Conservation (phyloP, 1,140 invertebrate species). For the Phymorhynchus buccinoides region DNA sequence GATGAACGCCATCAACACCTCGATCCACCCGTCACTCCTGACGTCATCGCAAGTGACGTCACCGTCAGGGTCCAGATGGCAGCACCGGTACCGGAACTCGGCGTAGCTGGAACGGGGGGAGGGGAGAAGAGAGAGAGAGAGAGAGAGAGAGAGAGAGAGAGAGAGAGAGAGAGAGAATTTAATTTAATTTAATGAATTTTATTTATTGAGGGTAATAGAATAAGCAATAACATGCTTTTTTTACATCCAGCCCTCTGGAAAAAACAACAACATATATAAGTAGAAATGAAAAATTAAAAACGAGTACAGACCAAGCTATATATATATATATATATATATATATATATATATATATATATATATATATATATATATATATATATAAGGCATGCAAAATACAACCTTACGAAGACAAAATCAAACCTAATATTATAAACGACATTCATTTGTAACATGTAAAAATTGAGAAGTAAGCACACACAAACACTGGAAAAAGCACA, state of each 20-base stretch:
- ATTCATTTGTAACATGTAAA: too few relatives aligned
- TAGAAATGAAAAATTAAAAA: neutral
- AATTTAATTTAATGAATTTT: too few relatives aligned
- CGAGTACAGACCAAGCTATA: too few relatives aligned
- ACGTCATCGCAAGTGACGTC: constrained; percentile 47
- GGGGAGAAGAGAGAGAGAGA: neutral
- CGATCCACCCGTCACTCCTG: constrained; percentile 51
- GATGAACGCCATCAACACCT: constrained; percentile 49
- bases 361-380: neutral
- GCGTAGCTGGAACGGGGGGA: constrained; percentile 37
- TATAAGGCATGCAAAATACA: neutral
- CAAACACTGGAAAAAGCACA: too few relatives aligned
- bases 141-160: constrained; percentile 24
- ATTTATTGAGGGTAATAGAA: too few relatives aligned
- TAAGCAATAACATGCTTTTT: too few relatives aligned
- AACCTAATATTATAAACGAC: too few relatives aligned
- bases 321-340: neutral
- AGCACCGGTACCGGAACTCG: constrained; percentile 57
- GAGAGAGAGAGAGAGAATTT: too few relatives aligned
- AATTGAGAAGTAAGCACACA: too few relatives aligned
- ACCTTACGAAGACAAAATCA: neutral
- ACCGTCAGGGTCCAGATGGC: constrained; percentile 44
- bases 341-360: neutral
- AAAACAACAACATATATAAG: neutral
- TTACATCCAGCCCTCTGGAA: too few relatives aligned